phyloP scores from a whole-genome alignment of 2,113 vertebrate species.

The Rhadina sibilatrix region DNA sequence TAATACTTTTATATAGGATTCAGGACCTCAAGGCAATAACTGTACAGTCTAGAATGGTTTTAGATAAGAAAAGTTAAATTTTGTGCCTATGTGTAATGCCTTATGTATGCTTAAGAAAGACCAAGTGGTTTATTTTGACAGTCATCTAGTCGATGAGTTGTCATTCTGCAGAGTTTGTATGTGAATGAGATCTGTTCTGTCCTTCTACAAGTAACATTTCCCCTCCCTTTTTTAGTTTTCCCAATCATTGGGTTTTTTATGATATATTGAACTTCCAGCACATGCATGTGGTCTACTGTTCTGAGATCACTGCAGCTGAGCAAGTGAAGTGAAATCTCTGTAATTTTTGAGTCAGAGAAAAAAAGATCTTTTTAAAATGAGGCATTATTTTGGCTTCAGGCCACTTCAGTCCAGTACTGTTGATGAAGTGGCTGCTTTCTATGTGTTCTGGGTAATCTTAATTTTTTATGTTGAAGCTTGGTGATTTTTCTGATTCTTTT shows the following conservation, averaged over 20 bases:
- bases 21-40: background rate
- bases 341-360: background rate
- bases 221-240: background rate
- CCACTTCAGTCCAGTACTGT: background rate
- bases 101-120: background rate
- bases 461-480: background rate
- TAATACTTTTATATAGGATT: background rate
- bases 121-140: background rate
- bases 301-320: background rate
- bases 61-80: background rate
- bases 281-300: background rate
- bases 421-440: background rate
- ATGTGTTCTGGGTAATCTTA: background rate
- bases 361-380: background rate
- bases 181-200: background rate
- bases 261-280: background rate
- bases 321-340: background rate
- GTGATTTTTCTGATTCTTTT: no score
- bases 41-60: background rate
- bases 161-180: background rate
- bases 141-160: background rate
- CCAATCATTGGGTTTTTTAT: rapidly evolving
- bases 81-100: background rate
- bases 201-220: background rate
- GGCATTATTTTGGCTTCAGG: background rate